phyloP scores from a whole-genome alignment of 2,113 vertebrate genomes.

The Dicentrarchus labrax region DNA sequence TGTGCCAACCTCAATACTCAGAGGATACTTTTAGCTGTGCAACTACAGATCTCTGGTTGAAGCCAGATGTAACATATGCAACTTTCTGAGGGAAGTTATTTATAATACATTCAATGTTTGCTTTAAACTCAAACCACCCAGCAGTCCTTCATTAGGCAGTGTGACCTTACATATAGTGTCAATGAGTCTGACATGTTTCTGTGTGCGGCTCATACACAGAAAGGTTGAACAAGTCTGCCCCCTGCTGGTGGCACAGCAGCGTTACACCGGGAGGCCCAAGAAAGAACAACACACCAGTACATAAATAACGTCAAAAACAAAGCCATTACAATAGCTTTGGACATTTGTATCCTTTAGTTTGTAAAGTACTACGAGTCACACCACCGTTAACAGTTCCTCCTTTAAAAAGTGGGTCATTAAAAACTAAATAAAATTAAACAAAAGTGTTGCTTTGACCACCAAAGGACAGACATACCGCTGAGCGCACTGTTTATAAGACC shows the following conservation, averaged over 20 bases:
- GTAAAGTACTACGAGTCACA: accelerated
- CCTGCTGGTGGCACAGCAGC: constrained; percentile 27
- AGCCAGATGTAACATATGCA: neutral
- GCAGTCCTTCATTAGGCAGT: neutral
- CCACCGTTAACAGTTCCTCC: accelerated
- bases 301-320: neutral
- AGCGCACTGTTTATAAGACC: no score
- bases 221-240: constrained; percentile 30
- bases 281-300: neutral
- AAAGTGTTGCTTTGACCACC: neutral
- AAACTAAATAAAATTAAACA: neutral
- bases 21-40: neutral
- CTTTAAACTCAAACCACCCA: neutral
- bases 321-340: neutral
- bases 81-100: neutral
- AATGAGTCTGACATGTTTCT: neutral
- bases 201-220: neutral
- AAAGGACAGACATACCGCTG: neutral
- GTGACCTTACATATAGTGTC: no score
- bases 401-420: neutral
- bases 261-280: constrained; percentile 13
- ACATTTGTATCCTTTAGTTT: neutral
- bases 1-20: neutral
- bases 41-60: neutral
- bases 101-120: neutral